phyloP scores from a whole-genome alignment of 2,888 invertebrate genomes.

The Tachystola acroxantha region DNA sequence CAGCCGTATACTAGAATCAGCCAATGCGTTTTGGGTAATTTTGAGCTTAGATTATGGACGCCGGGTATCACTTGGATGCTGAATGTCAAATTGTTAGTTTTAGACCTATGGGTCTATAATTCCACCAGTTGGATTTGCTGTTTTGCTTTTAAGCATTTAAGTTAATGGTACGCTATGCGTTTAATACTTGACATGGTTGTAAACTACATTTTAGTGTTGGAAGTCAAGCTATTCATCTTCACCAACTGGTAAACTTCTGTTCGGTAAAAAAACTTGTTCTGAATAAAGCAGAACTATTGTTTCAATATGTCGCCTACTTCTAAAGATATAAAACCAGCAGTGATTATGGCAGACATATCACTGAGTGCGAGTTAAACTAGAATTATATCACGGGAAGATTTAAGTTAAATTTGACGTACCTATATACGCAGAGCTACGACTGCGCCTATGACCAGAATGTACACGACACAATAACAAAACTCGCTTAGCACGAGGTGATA shows the following conservation, averaged over 20 bases:
- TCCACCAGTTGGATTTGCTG: not conserved
- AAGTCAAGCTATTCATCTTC: no score
- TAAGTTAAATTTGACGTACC: slow-evolving; percentile 44
- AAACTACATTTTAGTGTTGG: no score
- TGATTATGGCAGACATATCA: slow-evolving; percentile 21
- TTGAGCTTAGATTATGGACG: slow-evolving; percentile 57
- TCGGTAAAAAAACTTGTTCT: no score
- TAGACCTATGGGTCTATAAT: not conserved
- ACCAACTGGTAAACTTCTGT: slow-evolving; percentile 5
- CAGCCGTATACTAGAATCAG: slow-evolving; percentile 77
- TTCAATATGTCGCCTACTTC: slow-evolving; percentile 9
- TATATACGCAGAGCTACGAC: slow-evolving; percentile 47
- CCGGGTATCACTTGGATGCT: slow-evolving; percentile 45
- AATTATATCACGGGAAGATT: slow-evolving; percentile 37
- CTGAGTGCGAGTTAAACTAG: slow-evolving; percentile 35
- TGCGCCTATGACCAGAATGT: slow-evolving; percentile 73
- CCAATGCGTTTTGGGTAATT: slow-evolving; percentile 63
- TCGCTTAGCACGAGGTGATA: slow-evolving; percentile 51
- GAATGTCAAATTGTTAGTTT: slow-evolving; percentile 36
- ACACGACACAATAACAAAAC: slow-evolving; percentile 61
- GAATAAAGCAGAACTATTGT: no score
- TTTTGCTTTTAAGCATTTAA: no score
- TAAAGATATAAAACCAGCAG: slow-evolving; percentile 20
- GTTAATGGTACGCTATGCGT: no score
- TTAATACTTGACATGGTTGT: no score